Base-by-base conservation (phyloP, 2,113 vertebrate genomes). In the Vulpes vulpes region DNA sequence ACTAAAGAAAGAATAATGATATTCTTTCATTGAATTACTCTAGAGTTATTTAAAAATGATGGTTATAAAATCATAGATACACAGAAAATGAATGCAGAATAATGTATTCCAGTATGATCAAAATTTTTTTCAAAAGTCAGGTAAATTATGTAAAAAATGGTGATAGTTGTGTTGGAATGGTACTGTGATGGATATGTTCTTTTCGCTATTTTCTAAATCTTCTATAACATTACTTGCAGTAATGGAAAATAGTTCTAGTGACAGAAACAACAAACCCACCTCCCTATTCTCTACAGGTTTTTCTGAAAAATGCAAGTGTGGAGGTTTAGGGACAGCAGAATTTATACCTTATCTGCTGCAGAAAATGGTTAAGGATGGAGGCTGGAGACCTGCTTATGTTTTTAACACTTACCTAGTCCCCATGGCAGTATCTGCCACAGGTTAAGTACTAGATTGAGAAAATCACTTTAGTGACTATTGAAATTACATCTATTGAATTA, bases 111-210 rank as follows among this genome's bases (percentile, higher is more conserved):
- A 38, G 55, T 19, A 82, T 90, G 90, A 60, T 82, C 3, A 94
- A 94, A 79, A 12, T 5, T 5, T 0, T 5, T 65, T 30, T 92
- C 49, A 30, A 4, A 69, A 89, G 51, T 94, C 57, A 76, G 82
- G 30, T 96, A 93, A 95, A 60, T 93, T 93, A 89, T 71, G 11
- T 84, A 81, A 91, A 95, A 96, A 95, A 76, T 62, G 23, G 16
- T 76, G 94, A 19, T 43, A 92, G 14, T 91, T 92, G 7, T 60
- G 2, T 91, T 97, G 51, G 49, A 43, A 81, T 97, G 23, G 8
- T 88, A 16, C 74, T 25, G 30, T 78, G 38, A 49, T 76, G 73
- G 73, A 53, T 59, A 57, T 20, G 30, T 82, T 91, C 20, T 64
- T 89, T 87, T 62, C 8, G 71, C 27, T 90, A 0, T 90, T 95